Percentiles rank a stretch among this genome's conserved stretches.
Evolutionary conservation across 2,113 vertebrate species (phyloP).

Genomic region (Brachyhypopomus occidentalis): DNA sequence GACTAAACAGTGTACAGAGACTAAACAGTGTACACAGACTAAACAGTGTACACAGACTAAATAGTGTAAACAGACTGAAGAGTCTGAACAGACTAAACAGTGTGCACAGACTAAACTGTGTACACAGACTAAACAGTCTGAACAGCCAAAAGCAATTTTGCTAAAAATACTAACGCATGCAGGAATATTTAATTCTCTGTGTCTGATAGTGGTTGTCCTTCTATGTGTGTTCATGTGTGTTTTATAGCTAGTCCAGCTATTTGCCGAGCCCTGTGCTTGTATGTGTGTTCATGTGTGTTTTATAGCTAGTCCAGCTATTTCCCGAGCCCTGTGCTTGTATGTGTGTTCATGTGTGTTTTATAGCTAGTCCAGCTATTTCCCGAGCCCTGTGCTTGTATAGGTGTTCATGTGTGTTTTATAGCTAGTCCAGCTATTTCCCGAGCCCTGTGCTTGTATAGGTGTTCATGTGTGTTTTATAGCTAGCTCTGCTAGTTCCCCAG

Average conservation of each 20-base stretch:
- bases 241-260: not conserved
- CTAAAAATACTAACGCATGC: not conserved
- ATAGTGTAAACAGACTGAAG: not conserved
- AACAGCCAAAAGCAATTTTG: not conserved
- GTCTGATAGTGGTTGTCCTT: not conserved
- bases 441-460: not conserved
- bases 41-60: constrained; percentile 19
- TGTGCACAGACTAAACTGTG: not conserved
- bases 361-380: not conserved
- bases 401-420: too few relatives aligned
- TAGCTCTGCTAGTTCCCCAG: not conserved
- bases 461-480: not conserved
- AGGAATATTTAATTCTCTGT: not conserved
- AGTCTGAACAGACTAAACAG: constrained; percentile 30
- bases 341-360: too few relatives aligned
- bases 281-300: too few relatives aligned
- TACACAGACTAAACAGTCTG: too few relatives aligned
- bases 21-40: constrained; percentile 23
- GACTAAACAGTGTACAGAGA: too few relatives aligned
- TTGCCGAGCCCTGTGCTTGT: not conserved
- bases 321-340: not conserved
- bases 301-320: not conserved
- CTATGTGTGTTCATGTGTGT: not conserved
- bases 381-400: not conserved
- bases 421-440: not conserved